phyloP scores from a whole-genome alignment of 2,113 vertebrate genomes.

The Zeus faber region DNA sequence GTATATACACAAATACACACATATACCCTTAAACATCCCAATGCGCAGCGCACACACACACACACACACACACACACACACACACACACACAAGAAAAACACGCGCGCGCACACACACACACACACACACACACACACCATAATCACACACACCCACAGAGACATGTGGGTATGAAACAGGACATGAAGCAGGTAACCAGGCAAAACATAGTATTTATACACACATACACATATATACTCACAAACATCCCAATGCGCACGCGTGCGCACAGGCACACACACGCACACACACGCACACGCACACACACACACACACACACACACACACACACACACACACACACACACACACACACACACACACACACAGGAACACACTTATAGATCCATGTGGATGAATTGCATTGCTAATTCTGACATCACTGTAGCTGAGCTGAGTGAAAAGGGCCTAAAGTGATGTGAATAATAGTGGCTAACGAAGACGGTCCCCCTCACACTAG shows the following conservation, averaged over 20 bases:
- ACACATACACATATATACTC: conserved; percentile 37
- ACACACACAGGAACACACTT: too few relatives aligned
- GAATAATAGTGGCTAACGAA: not conserved
- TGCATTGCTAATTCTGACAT: conserved; percentile 49
- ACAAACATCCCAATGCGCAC: conserved; percentile 14
- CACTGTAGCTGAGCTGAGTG: conserved; percentile 24
- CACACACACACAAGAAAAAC: conserved; percentile 32
- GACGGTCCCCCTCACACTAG: not conserved
- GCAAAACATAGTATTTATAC: too few relatives aligned
- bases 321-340: conserved; percentile 17
- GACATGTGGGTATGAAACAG: too few relatives aligned
- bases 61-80: conserved; percentile 38
- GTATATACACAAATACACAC: conserved; percentile 16
- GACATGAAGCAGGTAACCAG: too few relatives aligned
- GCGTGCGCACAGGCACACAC: not conserved
- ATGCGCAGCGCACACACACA: conserved; percentile 27
- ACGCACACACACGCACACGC: not conserved
- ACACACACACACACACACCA: conserved; percentile 1
- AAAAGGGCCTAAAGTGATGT: conserved; percentile 20
- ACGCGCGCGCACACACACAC: conserved; percentile 24
- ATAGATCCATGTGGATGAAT: too few relatives aligned
- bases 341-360: conserved; percentile 25
- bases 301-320: conserved; percentile 10
- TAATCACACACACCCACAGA: not conserved
- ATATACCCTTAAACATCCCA: conserved; percentile 17